These are phyloP conservation scores for Prinia subflava DNA, from an alignment of 2,113 vertebrate genomes.

Conservation along the genomic window DNA sequence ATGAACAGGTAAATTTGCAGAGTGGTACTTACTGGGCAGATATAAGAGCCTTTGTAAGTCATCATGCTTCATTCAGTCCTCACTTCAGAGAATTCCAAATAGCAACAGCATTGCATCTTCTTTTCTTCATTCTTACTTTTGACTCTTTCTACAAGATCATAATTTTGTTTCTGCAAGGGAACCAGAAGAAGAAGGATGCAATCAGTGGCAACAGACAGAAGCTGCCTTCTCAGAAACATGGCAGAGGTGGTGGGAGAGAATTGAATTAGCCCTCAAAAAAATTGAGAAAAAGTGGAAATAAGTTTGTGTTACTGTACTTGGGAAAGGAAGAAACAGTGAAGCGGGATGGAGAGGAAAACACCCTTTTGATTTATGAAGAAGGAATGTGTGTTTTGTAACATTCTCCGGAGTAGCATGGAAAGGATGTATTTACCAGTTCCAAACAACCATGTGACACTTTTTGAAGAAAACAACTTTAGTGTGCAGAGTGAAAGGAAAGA, in stretches of 20 bases:
- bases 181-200: background rate
- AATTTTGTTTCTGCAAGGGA: background rate
- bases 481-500: background rate
- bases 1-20: background rate
- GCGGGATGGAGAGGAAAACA: background rate
- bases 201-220: background rate
- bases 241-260: background rate
- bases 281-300: background rate
- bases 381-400: background rate
- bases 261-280: background rate
- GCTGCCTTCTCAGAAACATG: background rate
- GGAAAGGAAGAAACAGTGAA: background rate
- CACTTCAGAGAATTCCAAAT: background rate
- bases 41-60: background rate
- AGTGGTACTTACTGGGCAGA: background rate
- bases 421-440: background rate
- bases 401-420: background rate
- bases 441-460: background rate
- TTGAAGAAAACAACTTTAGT: background rate
- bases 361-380: background rate
- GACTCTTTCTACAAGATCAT: background rate
- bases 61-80: background rate
- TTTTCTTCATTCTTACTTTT: background rate
- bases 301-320: background rate
- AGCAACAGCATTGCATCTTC: background rate